Base-by-base conservation (phyloP, 2,888 invertebrate genomes). In the Cryptocheilus praepositus region DNA sequence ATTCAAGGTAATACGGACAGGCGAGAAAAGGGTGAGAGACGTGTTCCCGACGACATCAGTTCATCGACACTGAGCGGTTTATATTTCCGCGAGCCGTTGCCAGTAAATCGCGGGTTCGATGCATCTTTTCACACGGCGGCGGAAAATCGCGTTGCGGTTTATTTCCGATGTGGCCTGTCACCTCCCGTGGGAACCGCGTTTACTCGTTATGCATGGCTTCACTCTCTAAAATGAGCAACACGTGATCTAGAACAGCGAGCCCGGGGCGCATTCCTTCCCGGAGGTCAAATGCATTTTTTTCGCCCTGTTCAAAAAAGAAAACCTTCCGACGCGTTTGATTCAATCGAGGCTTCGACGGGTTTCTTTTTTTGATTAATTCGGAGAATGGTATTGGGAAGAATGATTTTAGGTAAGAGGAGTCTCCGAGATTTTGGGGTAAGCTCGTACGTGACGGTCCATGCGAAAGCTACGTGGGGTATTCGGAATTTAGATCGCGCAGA, bases 191-290 rank as follows among this genome's bases (percentile, higher is more conserved):
- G 52, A 63, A 56, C 64, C 55, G 73, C 69, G 75, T 67, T 73
- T 67, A 67, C 76, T 70, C 67, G 74, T 74, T 74, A 77, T n/a
- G n/a, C 74, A 77, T 56, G 74, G 68, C 71, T 75, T 75, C 69
- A 67, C 75, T 70, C 8, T 36, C 65, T 67, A 66, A 67, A 77
- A 75, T 75, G 64, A 73, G 58, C 70, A 67, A 70, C 66, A 64
- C 60, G 45, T 53, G 64, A 58, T 54, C 58, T 43, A 25, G 45
- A 63, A 65, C 51, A 46, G 18, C 52, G 64, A 58, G 64, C 67
- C 21, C 57, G 68, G 67, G 77, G 68, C 45, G 18, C 25, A 15
- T 49, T 18, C 45, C 36, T 36, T 36, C 4, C 36, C 13, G 36
- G 11, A 36, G 1, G 8, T 36, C 36, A 36, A 36, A 36, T 25